Evolutionary conservation across 1,140 invertebrate genomes (phyloP).

Genomic region (Drosophila ogumai): DNA sequence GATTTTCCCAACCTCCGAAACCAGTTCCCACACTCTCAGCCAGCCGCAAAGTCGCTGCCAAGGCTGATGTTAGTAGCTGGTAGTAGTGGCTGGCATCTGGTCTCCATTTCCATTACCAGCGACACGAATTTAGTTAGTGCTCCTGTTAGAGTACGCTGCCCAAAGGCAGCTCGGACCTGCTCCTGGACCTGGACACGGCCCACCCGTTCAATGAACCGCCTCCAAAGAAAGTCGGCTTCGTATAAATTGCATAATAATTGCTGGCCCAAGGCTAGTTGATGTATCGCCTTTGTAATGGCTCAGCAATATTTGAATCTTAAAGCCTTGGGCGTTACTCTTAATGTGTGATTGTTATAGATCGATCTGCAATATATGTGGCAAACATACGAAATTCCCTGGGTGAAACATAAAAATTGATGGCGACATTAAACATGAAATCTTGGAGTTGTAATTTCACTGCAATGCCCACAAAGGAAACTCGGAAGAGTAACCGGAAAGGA

Average conservation of each 20-base stretch:
- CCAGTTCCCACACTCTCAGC: constrained; percentile 54
- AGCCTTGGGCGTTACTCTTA: constrained; percentile 2
- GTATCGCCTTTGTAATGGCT: constrained; percentile 36
- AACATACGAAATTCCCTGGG: neutral
- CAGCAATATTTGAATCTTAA: constrained; percentile 13
- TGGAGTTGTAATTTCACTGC: neutral
- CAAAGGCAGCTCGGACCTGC: constrained; percentile 26
- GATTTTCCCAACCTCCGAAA: constrained; percentile 58
- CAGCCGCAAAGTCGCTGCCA: constrained; percentile 38
- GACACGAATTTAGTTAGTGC: constrained; percentile 40
- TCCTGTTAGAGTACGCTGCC: constrained; percentile 37
- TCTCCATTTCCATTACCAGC: constrained; percentile 44
- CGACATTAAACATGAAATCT: neutral
- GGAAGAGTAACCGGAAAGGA: neutral
- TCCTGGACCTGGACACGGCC: constrained; percentile 12
- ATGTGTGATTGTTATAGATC: constrained; percentile 25
- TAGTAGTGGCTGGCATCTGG: neutral
- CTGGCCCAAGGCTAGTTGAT: constrained; percentile 32
- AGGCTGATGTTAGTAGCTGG: constrained; percentile 14
- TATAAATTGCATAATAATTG: constrained; percentile 53
- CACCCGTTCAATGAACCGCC: constrained; percentile 40
- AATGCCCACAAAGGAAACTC: constrained; percentile 1
- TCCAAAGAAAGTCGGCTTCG: constrained; percentile 37
- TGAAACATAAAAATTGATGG: constrained; percentile 4
- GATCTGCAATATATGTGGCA: constrained; percentile 7